These are phyloP conservation scores for Heliornis fulica DNA, from an alignment of 2,113 vertebrate species.

Conservation along the genomic window DNA sequence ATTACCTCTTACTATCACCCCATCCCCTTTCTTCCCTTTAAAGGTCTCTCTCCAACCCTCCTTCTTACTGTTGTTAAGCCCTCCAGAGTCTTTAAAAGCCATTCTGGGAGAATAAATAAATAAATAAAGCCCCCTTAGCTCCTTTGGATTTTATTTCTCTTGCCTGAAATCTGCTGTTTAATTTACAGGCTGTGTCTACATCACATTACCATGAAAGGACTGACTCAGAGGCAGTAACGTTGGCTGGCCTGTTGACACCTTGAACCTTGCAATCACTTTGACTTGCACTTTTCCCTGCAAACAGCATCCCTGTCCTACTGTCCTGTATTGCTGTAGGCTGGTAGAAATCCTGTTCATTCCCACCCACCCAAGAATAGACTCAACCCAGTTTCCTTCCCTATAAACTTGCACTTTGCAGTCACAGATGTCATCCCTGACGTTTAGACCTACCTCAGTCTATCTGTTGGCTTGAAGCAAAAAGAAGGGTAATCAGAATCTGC, in stretches of 20 bases:
- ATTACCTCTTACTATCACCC: not conserved
- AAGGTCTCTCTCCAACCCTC: not conserved
- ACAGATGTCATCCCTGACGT: not conserved
- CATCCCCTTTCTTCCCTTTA: not conserved
- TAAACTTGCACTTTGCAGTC: not conserved
- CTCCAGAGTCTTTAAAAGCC: not conserved
- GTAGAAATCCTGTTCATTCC: not conserved
- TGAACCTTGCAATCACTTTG: not conserved
- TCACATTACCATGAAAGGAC: not conserved
- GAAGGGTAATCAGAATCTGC: not conserved
- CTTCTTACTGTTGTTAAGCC: not conserved
- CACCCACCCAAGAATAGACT: not conserved
- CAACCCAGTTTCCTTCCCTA: not conserved
- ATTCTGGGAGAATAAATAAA: not conserved
- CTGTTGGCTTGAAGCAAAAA: conserved; percentile 1
- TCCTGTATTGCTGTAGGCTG: not conserved
- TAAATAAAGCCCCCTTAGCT: not conserved
- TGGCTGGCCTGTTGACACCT: not conserved
- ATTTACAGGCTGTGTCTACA: not conserved
- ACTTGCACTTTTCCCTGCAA: not conserved
- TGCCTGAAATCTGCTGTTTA: not conserved
- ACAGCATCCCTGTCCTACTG: not conserved
- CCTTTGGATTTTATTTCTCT: not conserved
- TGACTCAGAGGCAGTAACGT: not conserved
- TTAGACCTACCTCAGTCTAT: conserved; percentile 12